A percentile compares a stretch with the other conserved stretches of the same genome.
These are phyloP conservation scores for Macrosoma leucophasiata DNA, from an alignment of 2,888 invertebrate species.

Conservation along the genomic window DNA sequence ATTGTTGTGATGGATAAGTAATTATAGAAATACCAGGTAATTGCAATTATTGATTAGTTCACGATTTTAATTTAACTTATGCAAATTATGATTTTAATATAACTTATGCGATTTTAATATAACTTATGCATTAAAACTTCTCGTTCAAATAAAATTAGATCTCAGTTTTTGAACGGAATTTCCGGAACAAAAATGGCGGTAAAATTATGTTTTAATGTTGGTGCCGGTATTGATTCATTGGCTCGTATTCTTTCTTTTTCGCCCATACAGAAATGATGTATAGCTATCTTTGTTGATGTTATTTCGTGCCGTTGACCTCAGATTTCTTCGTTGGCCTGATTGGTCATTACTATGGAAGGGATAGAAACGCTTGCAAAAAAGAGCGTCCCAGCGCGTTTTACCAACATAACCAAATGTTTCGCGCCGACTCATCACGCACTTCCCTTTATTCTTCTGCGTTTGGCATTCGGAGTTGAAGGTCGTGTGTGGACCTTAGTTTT, in stretches of 20 bases:
- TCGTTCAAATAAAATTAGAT: no score
- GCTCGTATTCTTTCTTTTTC: slow-evolving; percentile 34
- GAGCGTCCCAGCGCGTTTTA: slow-evolving; percentile 27
- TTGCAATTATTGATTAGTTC: no score
- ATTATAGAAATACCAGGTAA: no score
- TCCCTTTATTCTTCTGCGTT: slow-evolving; percentile 70
- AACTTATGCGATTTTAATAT: no score
- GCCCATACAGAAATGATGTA: slow-evolving; percentile 14
- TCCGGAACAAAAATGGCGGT: slow-evolving; percentile 37
- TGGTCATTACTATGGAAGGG: slow-evolving; percentile 41
- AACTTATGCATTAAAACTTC: no score
- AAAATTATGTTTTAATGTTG: slow-evolving; percentile 37
- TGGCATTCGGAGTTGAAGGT: slow-evolving; percentile 71
- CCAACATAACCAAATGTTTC: slow-evolving; percentile 31
- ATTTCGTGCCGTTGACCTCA: slow-evolving; percentile 59
- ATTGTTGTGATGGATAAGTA: no score
- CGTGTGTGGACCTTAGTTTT: slow-evolving; percentile 64
- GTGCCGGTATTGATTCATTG: slow-evolving; percentile 41
- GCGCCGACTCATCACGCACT: slow-evolving; percentile 38
- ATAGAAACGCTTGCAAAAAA: slow-evolving; percentile 29
- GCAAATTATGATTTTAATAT: no score
- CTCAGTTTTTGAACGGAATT: slow-evolving; percentile 21
- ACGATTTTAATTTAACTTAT: no score
- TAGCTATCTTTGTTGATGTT: slow-evolving; percentile 33
- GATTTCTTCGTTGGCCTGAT: slow-evolving; percentile 34